phyloP scores from a whole-genome alignment of 2,113 vertebrate genomes.

The Rynchops niger region DNA sequence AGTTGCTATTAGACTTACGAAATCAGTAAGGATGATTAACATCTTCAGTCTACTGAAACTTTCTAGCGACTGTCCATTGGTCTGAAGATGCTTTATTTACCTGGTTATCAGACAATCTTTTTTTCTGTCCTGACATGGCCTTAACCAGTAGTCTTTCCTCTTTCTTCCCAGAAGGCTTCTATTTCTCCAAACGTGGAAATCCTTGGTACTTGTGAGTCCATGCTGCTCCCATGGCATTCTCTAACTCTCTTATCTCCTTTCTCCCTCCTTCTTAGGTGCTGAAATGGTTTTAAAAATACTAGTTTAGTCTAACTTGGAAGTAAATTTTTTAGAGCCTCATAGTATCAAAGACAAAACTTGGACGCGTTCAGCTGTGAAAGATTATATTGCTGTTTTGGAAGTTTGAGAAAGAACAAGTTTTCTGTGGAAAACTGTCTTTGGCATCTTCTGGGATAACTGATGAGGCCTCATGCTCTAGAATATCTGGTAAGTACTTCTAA shows the following conservation, averaged over 20 bases:
- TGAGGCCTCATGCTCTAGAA: background rate
- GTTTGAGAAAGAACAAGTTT: background rate
- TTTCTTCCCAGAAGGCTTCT: background rate
- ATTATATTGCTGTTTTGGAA: background rate
- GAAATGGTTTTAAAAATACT: background rate
- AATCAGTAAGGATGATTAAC: background rate
- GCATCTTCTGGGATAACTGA: background rate
- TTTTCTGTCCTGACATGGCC: background rate
- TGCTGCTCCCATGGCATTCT: background rate
- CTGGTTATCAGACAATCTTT: background rate
- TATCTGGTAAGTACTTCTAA: background rate
- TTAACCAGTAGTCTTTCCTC: background rate
- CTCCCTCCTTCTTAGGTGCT: background rate
- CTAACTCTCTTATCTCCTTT: background rate
- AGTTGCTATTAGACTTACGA: background rate
- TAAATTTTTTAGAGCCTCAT: background rate
- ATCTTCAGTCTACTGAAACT: background rate
- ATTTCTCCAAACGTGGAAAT: background rate
- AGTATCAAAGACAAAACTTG: background rate
- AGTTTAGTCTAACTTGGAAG: background rate
- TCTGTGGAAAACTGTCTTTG: background rate
- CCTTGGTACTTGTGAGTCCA: background rate
- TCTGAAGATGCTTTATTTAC: background rate
- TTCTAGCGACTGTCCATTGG: background rate
- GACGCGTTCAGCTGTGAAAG: background rate